Evolutionary conservation across 2,888 invertebrate species (phyloP).

Genomic region (Scaptomyza parva): DNA sequence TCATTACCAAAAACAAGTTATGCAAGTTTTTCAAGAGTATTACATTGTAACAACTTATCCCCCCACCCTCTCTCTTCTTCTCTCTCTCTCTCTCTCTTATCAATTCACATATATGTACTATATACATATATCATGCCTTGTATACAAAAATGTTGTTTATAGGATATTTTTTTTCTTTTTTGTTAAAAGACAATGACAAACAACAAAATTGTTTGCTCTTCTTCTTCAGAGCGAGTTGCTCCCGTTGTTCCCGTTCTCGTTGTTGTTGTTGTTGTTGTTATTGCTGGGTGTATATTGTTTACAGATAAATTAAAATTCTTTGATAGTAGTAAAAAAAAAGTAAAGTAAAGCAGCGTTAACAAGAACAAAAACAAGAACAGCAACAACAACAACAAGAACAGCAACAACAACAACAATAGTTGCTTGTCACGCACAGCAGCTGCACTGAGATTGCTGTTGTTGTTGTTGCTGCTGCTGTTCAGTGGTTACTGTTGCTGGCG

Average conservation of each 20-base stretch:
- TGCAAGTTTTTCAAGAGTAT: background rate
- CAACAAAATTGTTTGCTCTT: conserved; percentile 27
- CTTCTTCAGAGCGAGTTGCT: conserved; percentile 13
- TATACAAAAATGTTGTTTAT: conserved; percentile 28
- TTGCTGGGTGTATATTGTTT: conserved; percentile 60
- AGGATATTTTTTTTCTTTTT: too few relatives aligned
- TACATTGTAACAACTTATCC: background rate
- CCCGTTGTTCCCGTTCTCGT: too few relatives aligned
- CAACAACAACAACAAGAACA: conserved; percentile 36
- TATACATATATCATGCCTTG: conserved; percentile 2
- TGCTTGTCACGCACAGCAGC: conserved; percentile 59
- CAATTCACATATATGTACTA: too few relatives aligned
- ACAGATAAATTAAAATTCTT: conserved; percentile 78
- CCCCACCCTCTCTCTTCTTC: too few relatives aligned
- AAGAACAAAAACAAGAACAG: conserved; percentile 50
- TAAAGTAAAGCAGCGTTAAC: conserved; percentile 54
- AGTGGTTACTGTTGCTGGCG: conserved; percentile 35
- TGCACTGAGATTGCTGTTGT: conserved; percentile 29
- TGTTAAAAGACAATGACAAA: conserved; percentile 37
- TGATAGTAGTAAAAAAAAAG: too few relatives aligned
- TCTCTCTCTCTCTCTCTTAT: too few relatives aligned
- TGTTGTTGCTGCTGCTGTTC: conserved; percentile 45
- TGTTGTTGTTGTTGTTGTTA: conserved; percentile 15
- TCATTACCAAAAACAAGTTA: background rate
- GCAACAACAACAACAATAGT: conserved; percentile 41